Percentiles rank a stretch among this genome's conserved stretches.
Evolutionary conservation across 2,888 invertebrate genomes (phyloP).

Genomic region (Dysmachus trigonus): DNA sequence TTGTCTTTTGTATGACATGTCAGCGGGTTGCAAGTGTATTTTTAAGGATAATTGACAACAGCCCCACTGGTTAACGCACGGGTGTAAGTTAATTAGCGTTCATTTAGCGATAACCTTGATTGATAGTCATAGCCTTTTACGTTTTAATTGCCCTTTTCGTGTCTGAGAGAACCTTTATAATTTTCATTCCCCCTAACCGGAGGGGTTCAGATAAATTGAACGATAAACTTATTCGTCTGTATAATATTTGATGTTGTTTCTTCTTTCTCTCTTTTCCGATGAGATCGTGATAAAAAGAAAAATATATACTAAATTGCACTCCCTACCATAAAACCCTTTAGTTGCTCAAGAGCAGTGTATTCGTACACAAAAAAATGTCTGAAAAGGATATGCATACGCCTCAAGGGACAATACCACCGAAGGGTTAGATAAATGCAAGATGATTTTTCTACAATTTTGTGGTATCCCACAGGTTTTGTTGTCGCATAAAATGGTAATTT

Average conservation of each 20-base stretch:
- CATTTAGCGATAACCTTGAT: background rate
- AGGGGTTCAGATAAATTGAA: background rate
- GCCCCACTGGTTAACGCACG: background rate
- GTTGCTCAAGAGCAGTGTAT: background rate
- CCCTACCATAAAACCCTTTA: background rate
- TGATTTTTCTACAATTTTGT: background rate
- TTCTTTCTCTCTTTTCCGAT: background rate
- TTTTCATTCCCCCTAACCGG: background rate
- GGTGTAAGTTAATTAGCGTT: background rate
- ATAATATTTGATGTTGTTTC: background rate
- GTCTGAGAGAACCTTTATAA: background rate
- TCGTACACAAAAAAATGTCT: background rate
- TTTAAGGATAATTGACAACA: background rate
- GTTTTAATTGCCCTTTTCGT: background rate
- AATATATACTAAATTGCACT: background rate
- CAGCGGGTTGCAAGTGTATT: background rate
- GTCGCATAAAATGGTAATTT: background rate
- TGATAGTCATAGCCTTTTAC: background rate
- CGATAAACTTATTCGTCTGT: background rate
- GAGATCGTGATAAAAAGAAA: background rate
- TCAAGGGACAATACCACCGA: background rate
- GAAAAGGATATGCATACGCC: background rate
- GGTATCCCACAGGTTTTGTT: background rate
- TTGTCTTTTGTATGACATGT: background rate
- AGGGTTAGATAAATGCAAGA: background rate